Conservation (phyloP, 2,797 vertebrate species). For the Epinephelus awoara region DNA sequence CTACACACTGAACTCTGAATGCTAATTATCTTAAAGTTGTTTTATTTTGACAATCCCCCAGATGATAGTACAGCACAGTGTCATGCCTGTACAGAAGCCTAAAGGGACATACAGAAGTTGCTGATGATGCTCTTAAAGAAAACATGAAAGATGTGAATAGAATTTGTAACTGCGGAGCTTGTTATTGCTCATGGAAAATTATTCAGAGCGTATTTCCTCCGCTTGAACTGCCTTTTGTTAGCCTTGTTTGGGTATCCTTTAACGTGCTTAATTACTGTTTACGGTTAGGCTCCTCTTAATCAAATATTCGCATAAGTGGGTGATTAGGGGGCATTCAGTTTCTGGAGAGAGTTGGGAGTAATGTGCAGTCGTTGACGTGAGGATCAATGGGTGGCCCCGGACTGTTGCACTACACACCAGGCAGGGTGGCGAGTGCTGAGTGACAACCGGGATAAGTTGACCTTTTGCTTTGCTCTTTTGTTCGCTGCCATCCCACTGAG, state of each 20-base stretch:
- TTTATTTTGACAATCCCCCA: conserved; percentile 1
- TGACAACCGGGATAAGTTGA: conserved; percentile 77
- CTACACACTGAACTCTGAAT: conserved; percentile 1
- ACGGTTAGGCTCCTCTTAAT: conserved; percentile 47
- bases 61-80: background rate
- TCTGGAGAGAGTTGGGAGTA: conserved; percentile 35
- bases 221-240: conserved; percentile 49
- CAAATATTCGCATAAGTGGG: conserved; percentile 58
- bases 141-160: background rate
- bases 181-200: conserved; percentile 19
- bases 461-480: conserved; percentile 84
- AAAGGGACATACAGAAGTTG: background rate
- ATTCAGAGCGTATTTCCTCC: conserved; percentile 31
- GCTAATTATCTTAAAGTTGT: conserved; percentile 1
- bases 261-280: conserved; percentile 69
- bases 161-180: conserved; percentile 11
- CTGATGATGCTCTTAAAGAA: conserved; percentile 3
- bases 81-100: background rate
- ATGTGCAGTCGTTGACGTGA: conserved; percentile 38
- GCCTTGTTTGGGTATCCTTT: conserved; percentile 63
- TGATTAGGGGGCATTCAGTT: conserved; percentile 51
- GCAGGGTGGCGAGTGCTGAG: conserved; percentile 55
- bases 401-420: conserved; percentile 31
- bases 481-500: conserved; percentile 71
- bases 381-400: conserved; percentile 63